Evolutionary conservation across 2,888 invertebrate genomes (phyloP), one percentile per base, ranked within the genome.

Genomic region (Blera fallax): DNA sequence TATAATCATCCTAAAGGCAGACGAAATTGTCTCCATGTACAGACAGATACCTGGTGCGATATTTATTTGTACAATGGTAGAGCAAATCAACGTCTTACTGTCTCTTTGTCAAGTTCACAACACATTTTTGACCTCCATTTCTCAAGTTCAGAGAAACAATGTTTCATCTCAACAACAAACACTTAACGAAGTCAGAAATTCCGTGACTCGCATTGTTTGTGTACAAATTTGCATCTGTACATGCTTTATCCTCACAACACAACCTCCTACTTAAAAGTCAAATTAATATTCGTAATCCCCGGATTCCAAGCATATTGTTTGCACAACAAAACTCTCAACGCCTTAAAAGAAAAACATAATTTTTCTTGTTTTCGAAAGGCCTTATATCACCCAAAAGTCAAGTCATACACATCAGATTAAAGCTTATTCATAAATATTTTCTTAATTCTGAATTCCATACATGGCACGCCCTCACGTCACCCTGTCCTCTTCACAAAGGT

Each of bases 401-500:
- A 24, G 37, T 14, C 45, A 29, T 8, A 34, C 24, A 48, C 48
- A 76, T 69, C 62, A 45, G 67, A 74, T 67, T 27, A 10, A 27
- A 18, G 11, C 21, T 34, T 27, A 24, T 14, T 32, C 16, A 7
- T 69, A 52, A 24, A 77, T 50, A 18, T 76, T 24, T 24, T 64
- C 14, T 21, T 24, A 37, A 65, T 73, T 45, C 60, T 70, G 43
- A 34, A 77, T 77, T 58, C 65, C 58, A 78, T n/a, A 10, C 45
- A 52, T 29, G 65, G 50, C 65, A 73, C 83, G 48, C 83, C 79
- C 34, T 67, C 56, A 74, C 78, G 16, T 34, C 37, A 11, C 16
- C 11, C 43, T 54, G 24, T 37, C 14, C 45, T 21, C 43, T 40
- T 52, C 24, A 11, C 52, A 84, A 84, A 84, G 84, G 84, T 84